Evolutionary conservation across 2,888 invertebrate genomes (phyloP).

Genomic region (Glaucopsyche alexis): DNA sequence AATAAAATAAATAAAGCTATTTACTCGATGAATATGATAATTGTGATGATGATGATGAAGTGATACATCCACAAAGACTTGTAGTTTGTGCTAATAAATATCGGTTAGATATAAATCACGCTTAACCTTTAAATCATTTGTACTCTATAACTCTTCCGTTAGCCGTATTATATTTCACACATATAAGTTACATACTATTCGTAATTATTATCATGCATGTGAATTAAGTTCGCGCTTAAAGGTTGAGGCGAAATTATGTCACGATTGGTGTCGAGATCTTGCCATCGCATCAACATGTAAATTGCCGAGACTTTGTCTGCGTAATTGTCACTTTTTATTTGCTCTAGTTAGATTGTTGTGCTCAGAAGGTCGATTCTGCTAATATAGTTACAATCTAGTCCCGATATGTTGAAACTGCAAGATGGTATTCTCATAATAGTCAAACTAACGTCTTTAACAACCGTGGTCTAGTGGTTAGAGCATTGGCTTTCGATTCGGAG

Average conservation of each 20-base stretch:
- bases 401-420: too few relatives aligned
- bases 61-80: conserved; percentile 27
- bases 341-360: not conserved
- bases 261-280: conserved; percentile 20
- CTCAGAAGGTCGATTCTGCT: not conserved
- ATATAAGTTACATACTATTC: not conserved
- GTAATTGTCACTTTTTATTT: conserved; percentile 7
- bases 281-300: not conserved
- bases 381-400: too few relatives aligned
- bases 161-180: conserved; percentile 11
- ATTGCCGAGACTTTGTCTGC: not conserved
- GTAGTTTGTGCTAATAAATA: conserved; percentile 6
- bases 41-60: conserved; percentile 52
- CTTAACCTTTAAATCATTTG: not conserved
- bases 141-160: conserved; percentile 7
- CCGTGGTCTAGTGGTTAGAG: too few relatives aligned
- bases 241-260: conserved; percentile 26
- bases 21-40: not conserved
- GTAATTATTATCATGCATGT: conserved; percentile 31
- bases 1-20: too few relatives aligned
- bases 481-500: too few relatives aligned
- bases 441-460: too few relatives aligned
- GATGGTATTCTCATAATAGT: too few relatives aligned
- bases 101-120: conserved; percentile 14
- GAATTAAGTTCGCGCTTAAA: conserved; percentile 12